Base-by-base conservation (phyloP, 2,888 invertebrate species). In the Chymomyza caudatula region DNA sequence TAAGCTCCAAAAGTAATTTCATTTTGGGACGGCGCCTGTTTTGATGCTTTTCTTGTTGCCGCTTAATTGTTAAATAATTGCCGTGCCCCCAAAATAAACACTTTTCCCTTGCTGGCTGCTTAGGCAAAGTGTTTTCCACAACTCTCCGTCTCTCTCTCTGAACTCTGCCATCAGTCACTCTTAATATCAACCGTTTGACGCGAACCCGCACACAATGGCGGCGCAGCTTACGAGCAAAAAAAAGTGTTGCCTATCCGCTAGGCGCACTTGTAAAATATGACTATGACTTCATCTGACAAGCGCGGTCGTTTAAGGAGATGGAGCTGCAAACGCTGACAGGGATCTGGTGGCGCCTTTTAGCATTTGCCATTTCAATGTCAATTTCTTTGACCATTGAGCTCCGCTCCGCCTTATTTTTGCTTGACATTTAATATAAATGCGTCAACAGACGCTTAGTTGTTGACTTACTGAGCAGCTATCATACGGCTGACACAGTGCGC, bases 31-130 rank as follows among this genome's bases (percentile, higher is more conserved):
- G 49, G 47, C 37, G 52, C 13, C 53, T 25, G 49, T 60, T 20
- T 53, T 53, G n/a, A 47, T 67, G 63, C 71, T 56, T 71, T 81
- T 77, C 66, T 71, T 73, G 29, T 37, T 37, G 29, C 3, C 6
- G 67, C 77, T 81, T 84, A 84, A 84, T 80, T 81, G 84, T 74
- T 73, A 69, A 73, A 76, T 84, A 80, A 80, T 80, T 78, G 73
- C 74, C 53, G 71, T 8, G 47, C 17, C 47, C 44, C 19, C 47
- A 47, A 47, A 47, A 47, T 17, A 47, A 47, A 47, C 15, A 47
- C 15, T 47, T 47, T 15, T n/a, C 13, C 15, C n/a, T 47, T 6
- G n/a, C 43, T 37, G 47, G 47, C 47, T 11, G 29, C 29, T 11
- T 37, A 37, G 29, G 11, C 11, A 37, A 37, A 37, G 29, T 37